Percentiles rank a stretch among this genome's conserved stretches.
phyloP scores from a whole-genome alignment of 2,888 invertebrate species.

The Mycalesis mineus region DNA sequence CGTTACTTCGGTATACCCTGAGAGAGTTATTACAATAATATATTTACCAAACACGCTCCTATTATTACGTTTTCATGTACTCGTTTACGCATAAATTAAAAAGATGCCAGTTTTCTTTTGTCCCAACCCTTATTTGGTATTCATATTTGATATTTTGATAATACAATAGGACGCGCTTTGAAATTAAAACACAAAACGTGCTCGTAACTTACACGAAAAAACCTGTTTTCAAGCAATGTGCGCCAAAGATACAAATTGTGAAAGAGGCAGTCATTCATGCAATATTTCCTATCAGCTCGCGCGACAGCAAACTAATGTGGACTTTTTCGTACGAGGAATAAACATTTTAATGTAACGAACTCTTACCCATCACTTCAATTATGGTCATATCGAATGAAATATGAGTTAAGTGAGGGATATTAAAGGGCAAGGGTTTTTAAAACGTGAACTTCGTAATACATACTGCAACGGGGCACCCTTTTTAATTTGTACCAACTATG shows the following conservation, averaged over 20 bases:
- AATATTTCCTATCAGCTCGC: conserved; percentile 52
- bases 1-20: conserved; percentile 58
- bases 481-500: conserved; percentile 74
- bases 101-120: conserved; percentile 75
- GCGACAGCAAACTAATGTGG: conserved; percentile 48
- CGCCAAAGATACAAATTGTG: conserved; percentile 77
- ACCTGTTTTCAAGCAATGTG: conserved; percentile 73
- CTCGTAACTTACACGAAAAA: conserved; percentile 62
- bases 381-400: conserved; percentile 77
- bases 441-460: conserved; percentile 75
- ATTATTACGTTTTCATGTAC: conserved; percentile 78
- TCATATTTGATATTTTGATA: conserved; percentile 77
- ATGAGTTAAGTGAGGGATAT: conserved; percentile 77
- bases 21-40: conserved; percentile 73
- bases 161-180: conserved; percentile 70
- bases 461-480: conserved; percentile 67
- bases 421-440: conserved; percentile 74
- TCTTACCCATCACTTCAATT: conserved; percentile 64
- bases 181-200: conserved; percentile 65
- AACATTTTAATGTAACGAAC: conserved; percentile 56
- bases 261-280: conserved; percentile 75
- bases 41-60: conserved; percentile 76
- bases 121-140: conserved; percentile 77
- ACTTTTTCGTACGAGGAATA: conserved; percentile 52
- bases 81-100: conserved; percentile 76